Percentiles rank a stretch among this genome's conserved stretches.
Conservation (phyloP, 1,140 invertebrate species). For the Cotesia chilonis region DNA sequence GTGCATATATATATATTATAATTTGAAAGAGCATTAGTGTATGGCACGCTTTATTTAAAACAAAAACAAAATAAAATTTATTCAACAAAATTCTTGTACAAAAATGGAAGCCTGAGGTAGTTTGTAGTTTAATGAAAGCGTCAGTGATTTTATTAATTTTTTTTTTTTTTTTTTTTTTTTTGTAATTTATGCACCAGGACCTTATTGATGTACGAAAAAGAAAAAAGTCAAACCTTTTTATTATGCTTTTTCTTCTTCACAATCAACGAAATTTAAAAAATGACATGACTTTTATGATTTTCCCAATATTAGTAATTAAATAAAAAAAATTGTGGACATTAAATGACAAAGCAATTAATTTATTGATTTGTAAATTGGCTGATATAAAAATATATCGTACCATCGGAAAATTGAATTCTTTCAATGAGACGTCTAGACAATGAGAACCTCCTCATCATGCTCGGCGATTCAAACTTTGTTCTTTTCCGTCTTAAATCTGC, state of each 20-base stretch:
- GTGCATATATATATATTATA: background rate
- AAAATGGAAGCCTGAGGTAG: constrained; percentile 29
- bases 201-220: constrained; percentile 38
- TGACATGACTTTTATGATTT: background rate
- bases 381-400: constrained; percentile 47
- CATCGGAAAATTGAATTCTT: constrained; percentile 56
- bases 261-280: constrained; percentile 5
- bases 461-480: constrained; percentile 58
- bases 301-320: background rate
- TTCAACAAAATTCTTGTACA: constrained; percentile 46
- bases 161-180: background rate
- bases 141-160: constrained; percentile 5
- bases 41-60: constrained; percentile 29
- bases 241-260: too few relatives aligned
- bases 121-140: constrained; percentile 15
- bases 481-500: constrained; percentile 60
- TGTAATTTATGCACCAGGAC: constrained; percentile 15
- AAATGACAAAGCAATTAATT: constrained; percentile 36
- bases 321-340: constrained; percentile 7
- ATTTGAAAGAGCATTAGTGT: too few relatives aligned
- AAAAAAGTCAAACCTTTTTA: constrained; percentile 44
- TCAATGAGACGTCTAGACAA: constrained; percentile 55
- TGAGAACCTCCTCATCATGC: constrained; percentile 51
- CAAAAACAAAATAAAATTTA: constrained; percentile 53
- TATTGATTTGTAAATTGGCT: constrained; percentile 23